Base-by-base conservation (phyloP, 2,113 vertebrate genomes). In the Vombatus ursinus region DNA sequence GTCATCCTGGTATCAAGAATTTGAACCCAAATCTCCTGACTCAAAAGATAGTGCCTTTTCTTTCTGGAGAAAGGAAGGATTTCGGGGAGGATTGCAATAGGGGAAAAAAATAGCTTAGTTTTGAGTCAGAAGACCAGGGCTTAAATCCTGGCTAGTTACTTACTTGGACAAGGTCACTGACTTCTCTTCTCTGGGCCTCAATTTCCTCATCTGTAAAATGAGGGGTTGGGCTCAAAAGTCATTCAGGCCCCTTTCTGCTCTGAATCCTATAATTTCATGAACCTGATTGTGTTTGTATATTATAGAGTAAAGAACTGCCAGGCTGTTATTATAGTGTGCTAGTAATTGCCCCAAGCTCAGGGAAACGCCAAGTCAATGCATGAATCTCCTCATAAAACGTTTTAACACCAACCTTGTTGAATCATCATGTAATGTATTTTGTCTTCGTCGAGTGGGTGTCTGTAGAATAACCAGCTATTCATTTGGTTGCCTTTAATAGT, bases 271-370 rank as follows among this genome's bases (percentile, higher is more conserved):
- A 84, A 84, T 84, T 19, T 44, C 68, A 44, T 84, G 68, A 44
- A 84, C 5, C 68, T 84, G 68, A 25, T 3, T 24, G 49, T 4
- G 52, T 47, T 90, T 84, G 19, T 26, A 93, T 3, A 3, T 57
- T 31, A 8, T 31, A 77, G 94, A 96, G 92, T 95, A 48, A 93
- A 49, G 96, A 93, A 96, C 92, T 49, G 84, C 92, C 68, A 2
- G 91, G 68, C 26, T 48, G 90, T 12, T 54, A 57, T 24, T 47
- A 11, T 0, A 84, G n/a, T n/a, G 68, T 84, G 19, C n/a, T 44
- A 44, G 68, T 84, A 84, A 84, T 84, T 84, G 44, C 89, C 90
- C 24, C 94, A 8, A 24, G 31, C 51, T 4, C 95, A 92, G 50
- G 11, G 92, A 52, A 90, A 95, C 52, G 94, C 96, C 96, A 51